Conservation (phyloP, 2,113 vertebrate genomes). For the Elephas maximus region DNA sequence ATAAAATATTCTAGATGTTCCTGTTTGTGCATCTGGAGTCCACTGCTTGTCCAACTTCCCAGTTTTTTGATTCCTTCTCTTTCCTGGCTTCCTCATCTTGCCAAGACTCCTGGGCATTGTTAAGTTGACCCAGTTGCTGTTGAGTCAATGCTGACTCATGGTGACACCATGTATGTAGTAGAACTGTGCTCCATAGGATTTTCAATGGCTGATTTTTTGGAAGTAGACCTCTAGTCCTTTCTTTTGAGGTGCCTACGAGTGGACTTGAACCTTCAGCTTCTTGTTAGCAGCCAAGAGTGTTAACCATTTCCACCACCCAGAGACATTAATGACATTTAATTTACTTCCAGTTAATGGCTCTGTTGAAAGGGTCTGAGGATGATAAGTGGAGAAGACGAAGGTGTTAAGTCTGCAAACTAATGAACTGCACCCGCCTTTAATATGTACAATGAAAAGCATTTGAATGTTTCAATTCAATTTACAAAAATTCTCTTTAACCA, state of each 20-base stretch:
- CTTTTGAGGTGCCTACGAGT: neutral
- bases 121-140: neutral
- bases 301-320: neutral
- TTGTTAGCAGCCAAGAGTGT: neutral
- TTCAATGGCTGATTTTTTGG: neutral
- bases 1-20: neutral
- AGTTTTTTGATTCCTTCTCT: neutral
- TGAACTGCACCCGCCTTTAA: neutral
- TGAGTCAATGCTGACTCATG: neutral
- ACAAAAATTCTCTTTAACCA: slow-evolving; percentile 1
- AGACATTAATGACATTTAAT: neutral
- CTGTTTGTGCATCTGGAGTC: neutral
- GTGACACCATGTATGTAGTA: neutral
- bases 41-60: neutral
- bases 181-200: neutral
- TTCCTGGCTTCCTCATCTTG: neutral
- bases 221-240: neutral
- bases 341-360: neutral
- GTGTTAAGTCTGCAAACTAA: neutral
- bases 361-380: neutral
- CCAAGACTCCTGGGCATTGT: neutral
- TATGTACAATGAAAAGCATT: slow-evolving; percentile 3
- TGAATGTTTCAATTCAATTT: slow-evolving; percentile 1
- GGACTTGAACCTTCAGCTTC: neutral
- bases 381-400: neutral